phyloP scores from a whole-genome alignment of 1,140 invertebrate genomes.

The Drosophila kanapiae region DNA sequence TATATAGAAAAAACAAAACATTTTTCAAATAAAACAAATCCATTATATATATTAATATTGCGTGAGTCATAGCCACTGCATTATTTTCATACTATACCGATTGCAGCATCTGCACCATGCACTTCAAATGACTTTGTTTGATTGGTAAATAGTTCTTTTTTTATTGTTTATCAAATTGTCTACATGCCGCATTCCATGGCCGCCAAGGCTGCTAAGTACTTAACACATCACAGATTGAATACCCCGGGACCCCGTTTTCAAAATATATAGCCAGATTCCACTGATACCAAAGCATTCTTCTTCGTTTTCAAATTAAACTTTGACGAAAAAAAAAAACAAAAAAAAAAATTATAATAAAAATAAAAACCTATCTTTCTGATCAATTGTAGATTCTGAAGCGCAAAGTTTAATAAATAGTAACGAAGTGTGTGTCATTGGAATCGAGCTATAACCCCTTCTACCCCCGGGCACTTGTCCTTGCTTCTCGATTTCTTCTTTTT shows the following conservation, averaged over 20 bases:
- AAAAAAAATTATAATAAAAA: background rate
- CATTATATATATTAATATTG: background rate
- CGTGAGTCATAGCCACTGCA: background rate
- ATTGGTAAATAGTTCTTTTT: conserved; percentile 40
- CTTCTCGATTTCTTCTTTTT: background rate
- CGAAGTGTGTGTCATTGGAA: background rate
- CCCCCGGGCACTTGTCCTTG: conserved; percentile 12
- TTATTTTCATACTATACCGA: conserved; percentile 1
- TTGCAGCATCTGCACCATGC: background rate
- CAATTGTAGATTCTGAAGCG: background rate
- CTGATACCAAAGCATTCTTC: background rate
- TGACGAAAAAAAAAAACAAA: background rate
- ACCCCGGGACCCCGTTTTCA: conserved; percentile 10
- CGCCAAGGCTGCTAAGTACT: conserved; percentile 76
- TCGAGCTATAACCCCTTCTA: background rate
- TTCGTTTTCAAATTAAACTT: background rate
- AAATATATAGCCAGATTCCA: conserved; percentile 5
- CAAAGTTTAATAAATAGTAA: background rate
- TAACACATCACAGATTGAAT: conserved; percentile 79
- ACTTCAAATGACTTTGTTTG: conserved; percentile 51
- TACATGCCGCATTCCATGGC: conserved; percentile 59
- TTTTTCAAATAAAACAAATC: background rate
- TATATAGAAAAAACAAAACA: background rate
- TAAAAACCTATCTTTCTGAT: background rate
- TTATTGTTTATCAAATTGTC: conserved; percentile 35